Evolutionary conservation across 1,140 invertebrate genomes (phyloP).

Genomic region (Probaryconus sp.): DNA sequence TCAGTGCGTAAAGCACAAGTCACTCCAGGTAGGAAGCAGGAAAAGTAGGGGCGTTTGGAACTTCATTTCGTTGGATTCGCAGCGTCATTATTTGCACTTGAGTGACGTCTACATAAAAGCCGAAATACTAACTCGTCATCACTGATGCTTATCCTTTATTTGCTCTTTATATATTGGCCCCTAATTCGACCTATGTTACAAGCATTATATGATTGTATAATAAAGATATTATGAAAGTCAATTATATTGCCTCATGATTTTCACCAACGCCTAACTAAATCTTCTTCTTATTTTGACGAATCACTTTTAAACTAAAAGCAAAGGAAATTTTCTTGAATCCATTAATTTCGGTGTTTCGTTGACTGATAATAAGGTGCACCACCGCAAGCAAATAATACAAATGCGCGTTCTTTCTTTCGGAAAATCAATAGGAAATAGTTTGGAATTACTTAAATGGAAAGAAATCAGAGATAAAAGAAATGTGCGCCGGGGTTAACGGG

Average conservation of each 20-base stretch:
- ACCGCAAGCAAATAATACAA: too few relatives aligned
- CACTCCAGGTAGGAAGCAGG: slow-evolving; percentile 55
- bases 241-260: too few relatives aligned
- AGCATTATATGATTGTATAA: not conserved
- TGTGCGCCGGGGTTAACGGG: slow-evolving; percentile 30
- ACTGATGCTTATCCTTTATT: slow-evolving; percentile 12
- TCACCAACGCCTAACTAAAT: too few relatives aligned
- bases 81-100: slow-evolving; percentile 69
- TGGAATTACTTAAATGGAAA: slow-evolving; percentile 3
- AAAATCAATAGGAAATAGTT: not conserved
- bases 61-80: slow-evolving; percentile 51
- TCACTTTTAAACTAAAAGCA: too few relatives aligned
- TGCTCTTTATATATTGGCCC: slow-evolving; percentile 8
- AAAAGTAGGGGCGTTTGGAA: slow-evolving; percentile 39
- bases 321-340: too few relatives aligned
- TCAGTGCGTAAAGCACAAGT: slow-evolving; percentile 59
- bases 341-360: too few relatives aligned
- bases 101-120: slow-evolving; percentile 67
- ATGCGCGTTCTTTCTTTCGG: not conserved
- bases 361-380: too few relatives aligned
- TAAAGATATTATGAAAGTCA: not conserved
- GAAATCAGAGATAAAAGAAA: slow-evolving; percentile 23
- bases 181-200: too few relatives aligned
- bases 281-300: too few relatives aligned
- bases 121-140: slow-evolving; percentile 44